A percentile compares a stretch with the other conserved stretches of the same genome.
These are phyloP conservation scores for Panagrolaimus sp. DNA, from an alignment of 1,140 invertebrate genomes.

Conservation along the genomic window DNA sequence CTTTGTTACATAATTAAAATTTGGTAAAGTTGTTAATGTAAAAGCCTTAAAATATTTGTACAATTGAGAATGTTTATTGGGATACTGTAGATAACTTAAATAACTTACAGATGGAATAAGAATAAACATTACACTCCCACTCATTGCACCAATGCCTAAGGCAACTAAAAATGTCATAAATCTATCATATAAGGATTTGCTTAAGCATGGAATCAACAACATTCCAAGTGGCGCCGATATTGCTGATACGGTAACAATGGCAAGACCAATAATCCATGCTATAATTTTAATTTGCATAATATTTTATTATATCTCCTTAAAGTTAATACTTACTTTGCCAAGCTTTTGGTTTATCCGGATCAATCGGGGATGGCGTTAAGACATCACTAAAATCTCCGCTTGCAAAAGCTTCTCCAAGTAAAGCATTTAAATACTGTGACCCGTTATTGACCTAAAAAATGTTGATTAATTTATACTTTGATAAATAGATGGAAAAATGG, in stretches of 20 bases:
- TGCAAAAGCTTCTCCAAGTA: no score
- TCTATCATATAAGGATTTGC: constrained; percentile 45
- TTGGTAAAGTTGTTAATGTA: constrained; percentile 29
- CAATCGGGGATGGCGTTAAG: neutral
- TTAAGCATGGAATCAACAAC: constrained; percentile 43
- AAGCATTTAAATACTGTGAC: no score
- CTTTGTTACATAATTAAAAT: constrained; percentile 46
- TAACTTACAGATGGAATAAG: constrained; percentile 42
- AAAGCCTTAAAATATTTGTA: constrained; percentile 36
- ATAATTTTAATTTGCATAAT: constrained; percentile 22
- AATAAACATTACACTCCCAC: constrained; percentile 46
- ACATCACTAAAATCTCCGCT: no score
- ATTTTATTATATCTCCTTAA: neutral
- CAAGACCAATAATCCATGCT: constrained; percentile 51
- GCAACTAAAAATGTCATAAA: constrained; percentile 53
- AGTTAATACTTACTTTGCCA: constrained; percentile 33
- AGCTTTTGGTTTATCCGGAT: constrained; percentile 24
- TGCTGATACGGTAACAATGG: constrained; percentile 41
- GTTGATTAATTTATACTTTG: no score
- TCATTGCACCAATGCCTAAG: constrained; percentile 49
- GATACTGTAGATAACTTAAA: neutral
- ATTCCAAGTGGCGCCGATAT: constrained; percentile 49
- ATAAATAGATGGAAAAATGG: no score
- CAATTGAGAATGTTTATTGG: neutral
- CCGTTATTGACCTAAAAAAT: no score